Conservation (phyloP, 2,797 vertebrate species). For the Rousettus madagascariensis region DNA sequence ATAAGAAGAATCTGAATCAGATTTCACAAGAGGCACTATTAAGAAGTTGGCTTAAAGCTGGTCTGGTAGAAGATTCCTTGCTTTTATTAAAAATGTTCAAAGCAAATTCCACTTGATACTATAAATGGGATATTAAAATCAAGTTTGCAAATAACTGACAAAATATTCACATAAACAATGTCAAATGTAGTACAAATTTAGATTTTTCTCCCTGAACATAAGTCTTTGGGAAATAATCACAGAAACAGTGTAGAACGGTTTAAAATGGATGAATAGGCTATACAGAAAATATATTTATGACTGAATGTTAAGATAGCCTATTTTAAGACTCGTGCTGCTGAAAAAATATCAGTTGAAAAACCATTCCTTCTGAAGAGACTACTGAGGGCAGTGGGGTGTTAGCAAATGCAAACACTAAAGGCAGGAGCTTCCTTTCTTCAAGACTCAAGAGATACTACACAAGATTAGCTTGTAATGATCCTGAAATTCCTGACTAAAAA, state of each 20-base stretch:
- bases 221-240: conserved; percentile 61
- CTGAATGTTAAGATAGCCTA: neutral
- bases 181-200: neutral
- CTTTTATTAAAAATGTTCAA: conserved; percentile 44
- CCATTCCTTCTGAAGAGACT: neutral
- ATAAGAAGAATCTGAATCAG: neutral
- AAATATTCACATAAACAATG: neutral
- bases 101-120: conserved; percentile 47
- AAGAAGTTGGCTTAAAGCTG: neutral
- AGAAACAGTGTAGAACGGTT: conserved; percentile 6
- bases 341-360: conserved; percentile 16
- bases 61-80: neutral
- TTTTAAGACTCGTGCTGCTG: conserved; percentile 42
- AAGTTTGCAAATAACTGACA: conserved; percentile 52
- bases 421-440: neutral
- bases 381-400: neutral
- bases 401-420: neutral
- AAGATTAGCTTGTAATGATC: neutral
- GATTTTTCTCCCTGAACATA: neutral
- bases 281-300: conserved; percentile 10
- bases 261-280: neutral
- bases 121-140: conserved; percentile 61
- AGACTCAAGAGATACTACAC: neutral
- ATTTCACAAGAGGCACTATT: neutral
- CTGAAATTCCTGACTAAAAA: neutral